Evolutionary conservation across 2,888 invertebrate genomes (phyloP).

Genomic region (Oscheius sp.): DNA sequence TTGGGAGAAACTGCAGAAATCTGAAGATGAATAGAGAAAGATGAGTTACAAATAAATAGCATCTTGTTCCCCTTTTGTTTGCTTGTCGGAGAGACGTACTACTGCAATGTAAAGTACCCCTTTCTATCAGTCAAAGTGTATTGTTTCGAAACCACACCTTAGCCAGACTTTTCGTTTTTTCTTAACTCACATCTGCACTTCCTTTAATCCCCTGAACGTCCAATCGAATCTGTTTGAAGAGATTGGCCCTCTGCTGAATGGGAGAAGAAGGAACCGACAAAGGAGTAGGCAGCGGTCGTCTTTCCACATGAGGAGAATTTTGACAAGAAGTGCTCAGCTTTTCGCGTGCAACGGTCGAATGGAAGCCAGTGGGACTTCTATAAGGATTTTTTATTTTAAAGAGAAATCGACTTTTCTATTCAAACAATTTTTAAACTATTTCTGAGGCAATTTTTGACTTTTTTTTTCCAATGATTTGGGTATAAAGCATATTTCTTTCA

Average conservation of each 20-base stretch:
- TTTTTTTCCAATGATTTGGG: no score
- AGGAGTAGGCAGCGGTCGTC: not conserved
- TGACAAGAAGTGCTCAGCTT: slow-evolving; percentile 24
- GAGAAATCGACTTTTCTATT: not conserved
- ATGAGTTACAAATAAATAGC: no score
- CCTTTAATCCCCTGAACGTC: slow-evolving; percentile 31
- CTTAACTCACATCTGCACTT: slow-evolving; percentile 21
- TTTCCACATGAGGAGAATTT: slow-evolving; percentile 1
- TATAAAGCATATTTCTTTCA: not conserved
- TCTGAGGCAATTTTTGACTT: no score
- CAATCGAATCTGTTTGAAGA: slow-evolving; percentile 28
- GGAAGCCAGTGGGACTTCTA: slow-evolving; percentile 3
- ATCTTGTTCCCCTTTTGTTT: no score
- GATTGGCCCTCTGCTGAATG: slow-evolving; percentile 9
- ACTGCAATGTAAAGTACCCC: no score
- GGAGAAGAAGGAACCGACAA: slow-evolving; percentile 22
- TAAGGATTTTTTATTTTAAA: not conserved
- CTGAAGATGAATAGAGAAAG: slow-evolving; percentile 1
- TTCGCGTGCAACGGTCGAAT: slow-evolving; percentile 9
- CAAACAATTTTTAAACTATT: not conserved
- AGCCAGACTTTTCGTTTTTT: no score
- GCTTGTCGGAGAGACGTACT: no score
- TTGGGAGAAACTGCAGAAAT: slow-evolving; percentile 12
- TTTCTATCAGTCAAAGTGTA: no score
- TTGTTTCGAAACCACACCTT: no score